phyloP scores from a whole-genome alignment of 2,797 vertebrate species.

The Sardinella longiceps region DNA sequence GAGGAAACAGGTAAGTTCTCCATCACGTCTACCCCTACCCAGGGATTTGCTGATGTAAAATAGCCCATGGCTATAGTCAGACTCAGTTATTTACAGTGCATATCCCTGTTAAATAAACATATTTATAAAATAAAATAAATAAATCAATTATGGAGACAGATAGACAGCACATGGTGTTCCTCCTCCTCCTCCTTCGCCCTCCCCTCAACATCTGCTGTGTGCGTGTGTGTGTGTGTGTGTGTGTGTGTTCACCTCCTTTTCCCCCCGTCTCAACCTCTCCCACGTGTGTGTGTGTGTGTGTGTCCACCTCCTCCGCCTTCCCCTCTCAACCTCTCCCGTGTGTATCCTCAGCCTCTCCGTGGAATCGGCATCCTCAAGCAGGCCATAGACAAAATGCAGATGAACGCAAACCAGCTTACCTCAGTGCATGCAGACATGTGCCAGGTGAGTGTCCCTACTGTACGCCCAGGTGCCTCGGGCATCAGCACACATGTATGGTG shows the following conservation, averaged over 20 bases:
- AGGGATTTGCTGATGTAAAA: no score
- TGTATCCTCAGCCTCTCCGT: slow-evolving; percentile 85
- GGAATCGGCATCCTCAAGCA: slow-evolving; percentile 96
- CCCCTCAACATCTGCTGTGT: no score
- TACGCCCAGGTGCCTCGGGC: not conserved
- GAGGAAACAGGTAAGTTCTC: slow-evolving; percentile 92
- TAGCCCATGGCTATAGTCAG: no score
- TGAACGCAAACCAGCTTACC: slow-evolving; percentile 99
- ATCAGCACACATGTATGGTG: not conserved
- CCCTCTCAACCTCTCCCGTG: not conserved
- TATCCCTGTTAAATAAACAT: no score
- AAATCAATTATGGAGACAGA: no score
- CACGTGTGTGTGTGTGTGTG: no score
- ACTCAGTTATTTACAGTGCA: no score
- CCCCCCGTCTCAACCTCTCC: not conserved
- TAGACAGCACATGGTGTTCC: no score
- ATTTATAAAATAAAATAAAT: no score
- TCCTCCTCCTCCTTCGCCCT: no score
- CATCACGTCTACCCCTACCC: no score
- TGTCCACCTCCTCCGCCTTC: not conserved
- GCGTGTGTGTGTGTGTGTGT: no score
- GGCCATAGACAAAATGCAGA: slow-evolving; percentile 99
- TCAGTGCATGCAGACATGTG: slow-evolving; percentile 99
- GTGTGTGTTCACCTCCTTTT: not conserved
- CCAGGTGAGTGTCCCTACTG: slow-evolving; percentile 85